These are phyloP conservation scores for Agraylea sexmaculata DNA, from an alignment of 1,140 invertebrate species.

Conservation along the genomic window DNA sequence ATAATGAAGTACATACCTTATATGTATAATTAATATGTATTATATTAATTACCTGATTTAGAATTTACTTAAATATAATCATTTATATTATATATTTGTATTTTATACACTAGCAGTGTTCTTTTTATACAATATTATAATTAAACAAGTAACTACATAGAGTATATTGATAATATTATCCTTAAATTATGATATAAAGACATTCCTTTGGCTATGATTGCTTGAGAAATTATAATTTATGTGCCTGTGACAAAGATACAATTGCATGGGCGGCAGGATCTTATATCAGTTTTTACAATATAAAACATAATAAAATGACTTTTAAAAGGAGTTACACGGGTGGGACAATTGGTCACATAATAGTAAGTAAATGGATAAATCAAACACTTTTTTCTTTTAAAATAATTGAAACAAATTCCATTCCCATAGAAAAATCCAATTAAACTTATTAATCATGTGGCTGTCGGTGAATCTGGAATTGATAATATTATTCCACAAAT, in stretches of 20 bases:
- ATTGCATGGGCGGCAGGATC: conserved; percentile 71
- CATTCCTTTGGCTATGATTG: conserved; percentile 84
- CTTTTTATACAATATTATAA: no score
- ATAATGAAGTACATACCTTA: no score
- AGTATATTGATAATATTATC: no score
- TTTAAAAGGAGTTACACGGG: conserved; percentile 62
- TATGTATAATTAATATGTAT: neutral
- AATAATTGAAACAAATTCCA: conserved; percentile 1
- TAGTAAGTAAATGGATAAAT: conserved; percentile 40
- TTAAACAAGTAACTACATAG: no score
- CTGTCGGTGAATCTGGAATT: conserved; percentile 74
- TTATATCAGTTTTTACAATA: conserved; percentile 63
- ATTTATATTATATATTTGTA: no score
- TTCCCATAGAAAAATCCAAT: conserved; percentile 57
- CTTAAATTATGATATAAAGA: conserved; percentile 36
- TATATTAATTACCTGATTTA: neutral
- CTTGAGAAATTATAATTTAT: conserved; percentile 65
- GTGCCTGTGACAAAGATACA: conserved; percentile 56
- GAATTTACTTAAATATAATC: no score
- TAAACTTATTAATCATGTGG: conserved; percentile 53
- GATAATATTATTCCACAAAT: conserved; percentile 64
- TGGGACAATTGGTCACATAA: conserved; percentile 65
- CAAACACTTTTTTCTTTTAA: neutral
- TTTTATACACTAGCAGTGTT: no score
- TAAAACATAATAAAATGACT: conserved; percentile 48